Evolutionary conservation across 2,888 invertebrate species (phyloP).

Genomic region (Limnephilus rhombicus): DNA sequence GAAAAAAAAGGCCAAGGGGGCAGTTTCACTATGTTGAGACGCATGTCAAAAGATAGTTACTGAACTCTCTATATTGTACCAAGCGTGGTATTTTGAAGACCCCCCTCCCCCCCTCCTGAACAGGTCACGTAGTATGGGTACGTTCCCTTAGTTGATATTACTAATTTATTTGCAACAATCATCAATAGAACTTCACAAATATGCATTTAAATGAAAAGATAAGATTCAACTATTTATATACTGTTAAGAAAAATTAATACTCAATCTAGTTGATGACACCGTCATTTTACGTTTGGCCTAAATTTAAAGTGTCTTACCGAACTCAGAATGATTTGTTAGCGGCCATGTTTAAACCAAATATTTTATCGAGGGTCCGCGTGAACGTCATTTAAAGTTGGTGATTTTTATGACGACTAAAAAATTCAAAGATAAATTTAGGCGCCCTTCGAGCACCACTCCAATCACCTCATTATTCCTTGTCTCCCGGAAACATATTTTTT

Average conservation of each 20-base stretch:
- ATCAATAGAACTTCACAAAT: no score
- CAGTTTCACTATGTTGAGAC: no score
- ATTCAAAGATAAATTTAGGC: neutral
- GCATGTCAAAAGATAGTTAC: no score
- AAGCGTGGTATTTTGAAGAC: no score
- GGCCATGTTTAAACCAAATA: neutral
- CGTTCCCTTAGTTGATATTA: no score
- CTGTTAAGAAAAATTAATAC: neutral
- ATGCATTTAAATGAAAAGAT: no score
- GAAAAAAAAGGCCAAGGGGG: no score
- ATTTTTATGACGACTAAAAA: neutral
- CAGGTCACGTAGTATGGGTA: no score
- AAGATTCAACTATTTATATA: no score
- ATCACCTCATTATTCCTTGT: conserved; percentile 10
- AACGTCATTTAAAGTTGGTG: neutral
- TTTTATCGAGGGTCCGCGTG: neutral
- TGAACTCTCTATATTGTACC: no score
- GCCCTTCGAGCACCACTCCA: neutral
- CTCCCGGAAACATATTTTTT: conserved; percentile 33
- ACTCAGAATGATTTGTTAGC: neutral
- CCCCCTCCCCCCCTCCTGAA: no score
- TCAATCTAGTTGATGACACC: neutral
- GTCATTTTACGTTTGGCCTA: neutral
- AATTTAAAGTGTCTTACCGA: neutral
- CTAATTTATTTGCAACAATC: no score